A percentile compares a stretch with the other conserved stretches of the same genome.
Conservation (phyloP, 53 echinoderm and acorn worm genomes). For the Pentamera pediparva region DNA sequence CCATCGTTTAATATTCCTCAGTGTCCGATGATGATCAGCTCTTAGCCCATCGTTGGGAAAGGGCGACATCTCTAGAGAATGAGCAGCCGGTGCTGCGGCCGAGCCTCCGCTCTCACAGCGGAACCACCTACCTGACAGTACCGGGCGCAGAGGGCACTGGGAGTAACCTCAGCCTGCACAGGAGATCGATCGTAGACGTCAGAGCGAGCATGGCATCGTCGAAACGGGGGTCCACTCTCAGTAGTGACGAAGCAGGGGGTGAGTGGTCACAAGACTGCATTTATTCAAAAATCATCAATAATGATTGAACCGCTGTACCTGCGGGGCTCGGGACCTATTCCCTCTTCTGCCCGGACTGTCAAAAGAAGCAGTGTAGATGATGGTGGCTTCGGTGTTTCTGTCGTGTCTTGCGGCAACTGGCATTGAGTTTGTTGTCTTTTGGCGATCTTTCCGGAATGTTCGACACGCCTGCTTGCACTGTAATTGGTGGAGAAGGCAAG, state of each 20-base stretch:
- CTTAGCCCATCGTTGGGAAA: constrained; percentile 74
- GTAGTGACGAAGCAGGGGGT: constrained; percentile 20
- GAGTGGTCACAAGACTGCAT: no score
- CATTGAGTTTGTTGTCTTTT: no score
- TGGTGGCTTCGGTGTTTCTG: no score
- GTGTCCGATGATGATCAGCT: constrained; percentile 26
- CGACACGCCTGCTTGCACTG: no score
- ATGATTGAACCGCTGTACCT: no score
- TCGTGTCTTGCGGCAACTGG: no score
- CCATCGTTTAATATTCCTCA: background rate
- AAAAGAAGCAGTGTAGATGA: no score
- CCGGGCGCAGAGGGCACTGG: constrained; percentile 28
- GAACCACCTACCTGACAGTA: constrained; percentile 44
- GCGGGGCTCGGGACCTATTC: no score
- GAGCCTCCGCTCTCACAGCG: constrained; percentile 25
- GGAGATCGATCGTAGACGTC: constrained; percentile 88
- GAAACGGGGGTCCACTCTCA: background rate
- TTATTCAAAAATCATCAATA: no score
- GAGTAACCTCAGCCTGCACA: constrained; percentile 9
- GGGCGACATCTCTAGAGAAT: constrained; percentile 57
- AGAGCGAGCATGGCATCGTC: constrained; percentile 79
- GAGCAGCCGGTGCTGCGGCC: background rate
- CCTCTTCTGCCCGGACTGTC: no score
- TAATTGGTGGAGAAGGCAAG: no score
- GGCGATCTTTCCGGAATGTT: no score